A percentile compares a stretch with the other conserved stretches of the same genome.
Evolutionary conservation across 2,888 invertebrate species (phyloP).

Genomic region (Blera fallax): DNA sequence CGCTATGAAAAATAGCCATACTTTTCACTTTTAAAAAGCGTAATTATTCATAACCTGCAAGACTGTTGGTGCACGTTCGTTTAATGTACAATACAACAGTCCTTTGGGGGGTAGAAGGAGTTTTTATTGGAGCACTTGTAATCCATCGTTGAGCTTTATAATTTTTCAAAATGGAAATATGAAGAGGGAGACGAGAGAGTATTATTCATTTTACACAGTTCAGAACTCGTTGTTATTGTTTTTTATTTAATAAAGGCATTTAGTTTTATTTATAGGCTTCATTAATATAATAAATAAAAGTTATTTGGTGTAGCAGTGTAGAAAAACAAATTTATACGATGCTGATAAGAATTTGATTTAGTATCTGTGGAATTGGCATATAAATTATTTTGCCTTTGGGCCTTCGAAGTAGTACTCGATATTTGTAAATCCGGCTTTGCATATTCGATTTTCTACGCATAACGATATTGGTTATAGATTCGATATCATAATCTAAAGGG

Average conservation of each 20-base stretch:
- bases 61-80: constrained; percentile 44
- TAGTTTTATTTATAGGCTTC: background rate
- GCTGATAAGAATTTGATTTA: background rate
- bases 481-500: too few species aligned
- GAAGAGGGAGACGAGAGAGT: background rate
- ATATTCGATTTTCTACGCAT: too few species aligned
- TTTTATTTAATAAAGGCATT: background rate
- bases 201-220: constrained; percentile 6
- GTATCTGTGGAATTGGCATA: too few species aligned
- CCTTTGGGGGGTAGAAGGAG: background rate
- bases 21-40: constrained; percentile 66
- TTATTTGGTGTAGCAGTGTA: background rate
- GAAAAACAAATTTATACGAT: background rate
- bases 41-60: constrained; percentile 66
- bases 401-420: too few species aligned
- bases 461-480: too few species aligned
- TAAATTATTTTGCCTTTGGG: too few species aligned
- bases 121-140: constrained; percentile 43
- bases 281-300: background rate
- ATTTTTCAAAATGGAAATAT: constrained; percentile 29
- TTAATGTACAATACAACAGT: constrained; percentile 38
- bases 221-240: background rate
- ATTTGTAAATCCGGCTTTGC: too few species aligned
- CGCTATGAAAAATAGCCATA: constrained; percentile 73
- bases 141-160: constrained; percentile 50